phyloP scores from a whole-genome alignment of 2,113 vertebrate genomes.

The Tricholaema leucomelas region DNA sequence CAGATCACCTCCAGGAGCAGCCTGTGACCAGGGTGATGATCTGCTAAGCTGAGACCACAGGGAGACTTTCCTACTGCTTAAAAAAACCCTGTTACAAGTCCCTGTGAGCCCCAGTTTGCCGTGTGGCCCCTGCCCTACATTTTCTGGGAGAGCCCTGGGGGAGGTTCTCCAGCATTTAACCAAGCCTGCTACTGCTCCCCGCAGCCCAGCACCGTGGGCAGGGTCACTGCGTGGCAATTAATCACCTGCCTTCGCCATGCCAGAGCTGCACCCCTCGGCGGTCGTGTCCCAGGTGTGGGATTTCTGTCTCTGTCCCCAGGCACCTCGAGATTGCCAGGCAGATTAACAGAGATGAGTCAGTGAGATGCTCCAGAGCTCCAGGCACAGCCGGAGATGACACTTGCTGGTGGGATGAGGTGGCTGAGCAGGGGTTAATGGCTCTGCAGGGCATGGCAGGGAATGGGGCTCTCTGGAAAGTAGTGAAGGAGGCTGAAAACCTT shows the following conservation, averaged over 20 bases:
- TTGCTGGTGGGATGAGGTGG: fast-evolving
- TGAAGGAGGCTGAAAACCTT: background rate
- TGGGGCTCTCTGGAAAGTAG: background rate
- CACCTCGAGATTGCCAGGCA: fast-evolving
- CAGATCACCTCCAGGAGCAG: background rate
- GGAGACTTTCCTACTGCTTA: background rate
- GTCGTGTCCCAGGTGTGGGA: background rate
- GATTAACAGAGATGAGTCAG: background rate
- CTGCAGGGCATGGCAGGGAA: background rate
- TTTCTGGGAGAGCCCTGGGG: background rate
- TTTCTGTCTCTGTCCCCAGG: background rate
- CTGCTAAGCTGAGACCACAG: fast-evolving
- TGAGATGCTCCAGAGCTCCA: background rate
- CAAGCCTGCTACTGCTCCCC: background rate
- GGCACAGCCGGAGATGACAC: background rate
- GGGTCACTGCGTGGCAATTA: background rate
- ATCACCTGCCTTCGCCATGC: background rate
- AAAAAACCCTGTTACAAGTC: fast-evolving
- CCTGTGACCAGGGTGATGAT: background rate
- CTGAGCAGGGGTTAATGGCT: background rate
- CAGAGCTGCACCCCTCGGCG: background rate
- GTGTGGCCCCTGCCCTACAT: background rate
- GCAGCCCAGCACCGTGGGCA: fast-evolving
- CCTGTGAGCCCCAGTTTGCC: background rate
- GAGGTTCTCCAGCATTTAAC: background rate